These are phyloP conservation scores for Chrysolina americana DNA, from an alignment of 2,888 invertebrate genomes.

Conservation along the genomic window DNA sequence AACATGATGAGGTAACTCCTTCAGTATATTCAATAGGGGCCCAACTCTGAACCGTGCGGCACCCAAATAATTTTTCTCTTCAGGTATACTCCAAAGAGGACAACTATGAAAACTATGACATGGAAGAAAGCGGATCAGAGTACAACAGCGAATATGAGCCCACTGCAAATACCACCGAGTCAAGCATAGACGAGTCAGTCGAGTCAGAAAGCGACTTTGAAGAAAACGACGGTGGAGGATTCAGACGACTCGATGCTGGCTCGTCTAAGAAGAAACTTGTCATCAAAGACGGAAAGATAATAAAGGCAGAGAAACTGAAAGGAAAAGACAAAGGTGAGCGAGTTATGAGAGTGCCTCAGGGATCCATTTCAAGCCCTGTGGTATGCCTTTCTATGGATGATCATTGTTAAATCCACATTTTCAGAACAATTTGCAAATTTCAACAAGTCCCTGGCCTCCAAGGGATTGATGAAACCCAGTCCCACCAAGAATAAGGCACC, in stretches of 20 bases:
- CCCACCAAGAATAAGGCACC: conserved; percentile 45
- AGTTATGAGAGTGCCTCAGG: background rate
- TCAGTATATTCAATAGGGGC: background rate
- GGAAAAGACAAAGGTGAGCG: conserved; percentile 64
- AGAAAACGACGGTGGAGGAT: conserved; percentile 70
- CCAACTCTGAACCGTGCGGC: background rate
- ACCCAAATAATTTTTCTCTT: background rate
- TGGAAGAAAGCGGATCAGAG: conserved; percentile 66
- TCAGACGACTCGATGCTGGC: conserved; percentile 71
- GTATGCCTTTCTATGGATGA: background rate
- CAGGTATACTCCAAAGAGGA: conserved; percentile 50
- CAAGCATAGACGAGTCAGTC: conserved; percentile 64
- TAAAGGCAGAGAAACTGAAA: conserved; percentile 77
- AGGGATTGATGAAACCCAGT: conserved; percentile 32
- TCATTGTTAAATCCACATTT: background rate
- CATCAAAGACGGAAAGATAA: conserved; percentile 78
- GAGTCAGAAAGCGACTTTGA: conserved; percentile 64
- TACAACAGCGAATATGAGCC: conserved; percentile 66
- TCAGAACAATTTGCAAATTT: conserved; percentile 45
- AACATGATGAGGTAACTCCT: conserved; percentile 44
- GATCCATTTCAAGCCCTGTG: background rate
- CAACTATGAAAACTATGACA: conserved; percentile 61
- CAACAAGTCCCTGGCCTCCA: conserved; percentile 39
- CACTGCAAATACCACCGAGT: conserved; percentile 60
- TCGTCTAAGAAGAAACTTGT: conserved; percentile 81